phyloP scores from a whole-genome alignment of 2,797 vertebrate genomes.

The Aselliscus stoliczkanus region DNA sequence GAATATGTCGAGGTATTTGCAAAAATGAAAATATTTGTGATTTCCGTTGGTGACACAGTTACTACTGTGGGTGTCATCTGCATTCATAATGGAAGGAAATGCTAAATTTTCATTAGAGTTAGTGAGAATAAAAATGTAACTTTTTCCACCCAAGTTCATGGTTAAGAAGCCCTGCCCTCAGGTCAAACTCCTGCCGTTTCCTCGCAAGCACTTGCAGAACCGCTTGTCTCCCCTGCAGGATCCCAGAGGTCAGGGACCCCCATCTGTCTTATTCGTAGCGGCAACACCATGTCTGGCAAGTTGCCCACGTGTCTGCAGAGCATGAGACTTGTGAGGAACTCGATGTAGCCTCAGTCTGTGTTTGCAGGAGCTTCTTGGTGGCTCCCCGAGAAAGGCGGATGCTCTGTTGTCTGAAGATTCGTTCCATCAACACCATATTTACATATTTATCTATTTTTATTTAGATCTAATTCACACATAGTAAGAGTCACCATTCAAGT shows the following conservation, averaged over 20 bases:
- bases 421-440: fast-evolving
- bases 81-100: not conserved
- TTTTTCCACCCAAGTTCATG: not conserved
- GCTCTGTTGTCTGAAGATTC: no score
- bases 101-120: not conserved
- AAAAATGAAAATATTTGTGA: not conserved
- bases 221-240: not conserved
- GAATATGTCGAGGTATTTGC: not conserved
- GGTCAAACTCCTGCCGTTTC: not conserved
- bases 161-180: not conserved
- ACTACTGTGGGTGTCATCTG: not conserved
- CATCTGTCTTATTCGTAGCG: fast-evolving
- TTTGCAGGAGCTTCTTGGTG: not conserved
- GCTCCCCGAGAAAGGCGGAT: not conserved
- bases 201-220: not conserved
- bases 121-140: not conserved
- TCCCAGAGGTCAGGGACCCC: not conserved
- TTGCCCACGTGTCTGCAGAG: not conserved
- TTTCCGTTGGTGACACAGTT: not conserved
- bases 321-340: fast-evolving
- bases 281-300: not conserved
- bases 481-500: no score
- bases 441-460: not conserved
- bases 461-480: not conserved
- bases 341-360: fast-evolving